phyloP scores from a whole-genome alignment of 2,113 vertebrate genomes.

The Nycticebus coucang region DNA sequence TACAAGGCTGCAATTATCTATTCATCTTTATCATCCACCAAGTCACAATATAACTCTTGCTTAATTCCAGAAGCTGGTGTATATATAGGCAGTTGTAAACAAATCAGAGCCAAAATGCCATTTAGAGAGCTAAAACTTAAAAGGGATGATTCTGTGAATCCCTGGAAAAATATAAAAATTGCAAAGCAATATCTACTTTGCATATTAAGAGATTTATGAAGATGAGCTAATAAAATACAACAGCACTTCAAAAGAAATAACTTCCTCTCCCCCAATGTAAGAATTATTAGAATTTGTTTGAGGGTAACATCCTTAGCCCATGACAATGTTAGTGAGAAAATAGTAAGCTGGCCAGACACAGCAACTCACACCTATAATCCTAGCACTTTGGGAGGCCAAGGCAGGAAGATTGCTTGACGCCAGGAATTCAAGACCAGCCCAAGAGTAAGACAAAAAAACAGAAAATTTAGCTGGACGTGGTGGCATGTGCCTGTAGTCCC shows the following conservation, averaged over 20 bases:
- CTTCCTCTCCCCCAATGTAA: neutral
- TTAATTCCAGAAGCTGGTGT: neutral
- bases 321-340: neutral
- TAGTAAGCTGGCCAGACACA: neutral
- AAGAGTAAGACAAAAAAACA: no score
- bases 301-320: neutral
- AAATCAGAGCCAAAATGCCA: neutral
- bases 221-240: neutral
- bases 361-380: no score
- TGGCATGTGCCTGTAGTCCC: no score
- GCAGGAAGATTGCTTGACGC: no score
- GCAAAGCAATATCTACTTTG: neutral
- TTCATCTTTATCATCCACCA: neutral
- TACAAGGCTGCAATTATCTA: neutral
- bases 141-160: slow-evolving; percentile 27
- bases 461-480: no score
- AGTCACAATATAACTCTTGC: neutral
- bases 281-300: neutral
- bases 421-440: no score
- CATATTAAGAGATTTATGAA: slow-evolving; percentile 32
- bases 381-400: no score
- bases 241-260: neutral
- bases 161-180: slow-evolving; percentile 28
- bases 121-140: neutral
- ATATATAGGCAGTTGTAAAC: neutral